Percentiles rank a stretch among this genome's conserved stretches.
These are phyloP conservation scores for Anoura caudifer DNA, from an alignment of 2,113 vertebrate species.

Conservation along the genomic window DNA sequence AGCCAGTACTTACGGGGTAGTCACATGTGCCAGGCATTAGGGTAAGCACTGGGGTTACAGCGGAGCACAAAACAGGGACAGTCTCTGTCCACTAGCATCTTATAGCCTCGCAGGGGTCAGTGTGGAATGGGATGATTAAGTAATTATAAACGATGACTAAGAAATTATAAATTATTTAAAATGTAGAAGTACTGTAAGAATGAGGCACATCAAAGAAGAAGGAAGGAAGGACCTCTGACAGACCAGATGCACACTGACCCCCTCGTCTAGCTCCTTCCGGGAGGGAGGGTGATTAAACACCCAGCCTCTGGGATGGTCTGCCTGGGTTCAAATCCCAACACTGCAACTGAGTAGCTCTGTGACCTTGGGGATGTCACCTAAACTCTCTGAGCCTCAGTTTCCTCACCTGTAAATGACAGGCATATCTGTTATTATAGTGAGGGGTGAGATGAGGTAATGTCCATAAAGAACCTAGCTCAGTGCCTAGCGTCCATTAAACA, in stretches of 20 bases:
- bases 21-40: not conserved
- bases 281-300: not conserved
- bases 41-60: not conserved
- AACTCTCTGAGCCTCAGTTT: not conserved
- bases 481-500: not conserved
- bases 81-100: not conserved
- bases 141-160: not conserved
- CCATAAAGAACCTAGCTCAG: not conserved
- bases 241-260: not conserved
- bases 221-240: not conserved
- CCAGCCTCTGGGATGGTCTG: not conserved
- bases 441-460: not conserved
- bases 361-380: not conserved
- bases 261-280: not conserved
- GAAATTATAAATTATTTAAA: not conserved
- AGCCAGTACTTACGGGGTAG: not conserved
- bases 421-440: not conserved
- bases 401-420: not conserved
- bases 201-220: not conserved
- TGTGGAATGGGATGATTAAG: not conserved
- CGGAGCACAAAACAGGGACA: not conserved
- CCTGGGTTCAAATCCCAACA: not conserved
- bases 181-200: not conserved
- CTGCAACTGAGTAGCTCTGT: not conserved
- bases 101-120: not conserved